Percentiles rank a stretch among this genome's conserved stretches.
Evolutionary conservation across 2,113 vertebrate genomes (phyloP).

Genomic region (Mixornis gularis): DNA sequence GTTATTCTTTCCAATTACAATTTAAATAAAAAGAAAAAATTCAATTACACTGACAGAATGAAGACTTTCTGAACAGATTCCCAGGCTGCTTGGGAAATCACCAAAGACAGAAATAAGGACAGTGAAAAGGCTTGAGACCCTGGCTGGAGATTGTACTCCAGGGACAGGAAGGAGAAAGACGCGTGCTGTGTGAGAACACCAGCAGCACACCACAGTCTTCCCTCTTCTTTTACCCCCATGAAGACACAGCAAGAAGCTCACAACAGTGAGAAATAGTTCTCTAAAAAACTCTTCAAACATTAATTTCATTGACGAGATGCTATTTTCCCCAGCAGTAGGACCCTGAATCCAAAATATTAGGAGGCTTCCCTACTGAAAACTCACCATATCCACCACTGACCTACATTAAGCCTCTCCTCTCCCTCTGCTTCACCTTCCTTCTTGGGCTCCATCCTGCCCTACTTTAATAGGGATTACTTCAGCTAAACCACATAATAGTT

Average conservation of each 20-base stretch:
- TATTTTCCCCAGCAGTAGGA: neutral
- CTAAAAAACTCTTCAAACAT: neutral
- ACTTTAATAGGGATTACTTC: constrained; percentile 49
- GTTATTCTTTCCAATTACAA: neutral
- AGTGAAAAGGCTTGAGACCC: neutral
- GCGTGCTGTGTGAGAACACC: rapidly evolving
- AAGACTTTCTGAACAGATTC: neutral
- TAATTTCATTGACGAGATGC: neutral
- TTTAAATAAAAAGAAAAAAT: neutral
- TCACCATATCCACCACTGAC: neutral
- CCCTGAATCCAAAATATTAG: neutral
- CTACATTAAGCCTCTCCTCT: constrained; percentile 18
- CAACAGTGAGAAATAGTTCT: rapidly evolving
- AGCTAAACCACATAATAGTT: constrained; percentile 8
- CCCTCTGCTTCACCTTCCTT: constrained; percentile 27
- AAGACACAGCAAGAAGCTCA: neutral
- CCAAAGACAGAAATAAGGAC: neutral
- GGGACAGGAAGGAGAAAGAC: neutral
- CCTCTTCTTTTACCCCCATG: neutral
- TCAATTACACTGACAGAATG: neutral
- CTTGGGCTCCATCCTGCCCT: constrained; percentile 18
- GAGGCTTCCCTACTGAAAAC: neutral
- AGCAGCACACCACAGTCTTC: neutral
- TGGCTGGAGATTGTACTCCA: neutral
- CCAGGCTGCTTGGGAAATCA: neutral